Conservation (phyloP, 2,797 vertebrate species). For the Girardinus metallicus region DNA sequence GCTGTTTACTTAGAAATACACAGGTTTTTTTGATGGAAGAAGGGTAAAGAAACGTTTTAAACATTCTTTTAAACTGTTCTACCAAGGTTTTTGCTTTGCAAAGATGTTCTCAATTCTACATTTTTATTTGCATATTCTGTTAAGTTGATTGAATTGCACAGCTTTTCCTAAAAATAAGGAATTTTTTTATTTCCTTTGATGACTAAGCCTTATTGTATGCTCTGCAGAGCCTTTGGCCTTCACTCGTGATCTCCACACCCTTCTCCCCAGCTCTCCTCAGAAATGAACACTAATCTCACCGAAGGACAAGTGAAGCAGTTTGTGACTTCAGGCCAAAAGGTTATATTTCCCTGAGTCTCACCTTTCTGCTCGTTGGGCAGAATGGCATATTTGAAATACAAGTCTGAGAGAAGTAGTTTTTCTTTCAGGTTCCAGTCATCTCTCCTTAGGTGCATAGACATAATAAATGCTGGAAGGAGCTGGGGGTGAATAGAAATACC, state of each 20-base stretch:
- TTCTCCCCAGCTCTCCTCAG: constrained; percentile 48
- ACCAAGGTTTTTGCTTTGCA: neutral
- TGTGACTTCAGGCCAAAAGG: constrained; percentile 70
- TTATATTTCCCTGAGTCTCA: constrained; percentile 68
- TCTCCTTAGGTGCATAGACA: constrained; percentile 55
- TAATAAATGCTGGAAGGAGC: constrained; percentile 43
- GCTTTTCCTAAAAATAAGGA: constrained; percentile 50
- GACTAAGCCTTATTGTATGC: constrained; percentile 59
- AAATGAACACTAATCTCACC: constrained; percentile 53
- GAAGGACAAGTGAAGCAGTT: constrained; percentile 50
- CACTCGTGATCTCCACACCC: constrained; percentile 52
- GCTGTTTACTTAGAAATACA: constrained; percentile 18
- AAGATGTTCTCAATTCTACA: constrained; percentile 11
- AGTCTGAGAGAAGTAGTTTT: constrained; percentile 68
- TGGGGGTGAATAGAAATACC: constrained; percentile 60
- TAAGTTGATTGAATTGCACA: constrained; percentile 27
- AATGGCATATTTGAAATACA: constrained; percentile 68
- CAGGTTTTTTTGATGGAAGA: neutral
- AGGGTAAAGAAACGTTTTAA: neutral
- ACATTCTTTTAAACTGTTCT: constrained; percentile 3
- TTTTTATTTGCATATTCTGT: constrained; percentile 8
- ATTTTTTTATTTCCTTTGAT: constrained; percentile 66
- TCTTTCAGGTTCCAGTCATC: constrained; percentile 51
- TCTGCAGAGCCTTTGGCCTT: constrained; percentile 40
- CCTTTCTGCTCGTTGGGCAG: constrained; percentile 60